Conservation (phyloP, 2,888 invertebrate species). For the Hydropsyche betteni region DNA sequence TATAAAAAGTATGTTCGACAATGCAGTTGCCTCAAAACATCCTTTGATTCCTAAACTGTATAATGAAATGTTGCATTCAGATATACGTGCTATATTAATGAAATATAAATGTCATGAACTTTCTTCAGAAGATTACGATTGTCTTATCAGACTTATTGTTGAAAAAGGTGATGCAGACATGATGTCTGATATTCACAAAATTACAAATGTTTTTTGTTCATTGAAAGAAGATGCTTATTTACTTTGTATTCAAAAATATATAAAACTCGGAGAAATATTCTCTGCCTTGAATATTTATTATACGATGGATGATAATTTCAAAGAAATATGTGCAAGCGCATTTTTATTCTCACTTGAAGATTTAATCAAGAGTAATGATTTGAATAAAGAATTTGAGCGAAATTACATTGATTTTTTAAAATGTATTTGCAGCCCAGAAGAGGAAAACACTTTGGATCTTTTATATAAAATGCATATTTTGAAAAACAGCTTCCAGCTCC, state of each 20-base stretch:
- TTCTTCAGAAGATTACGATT: slow-evolving; percentile 47
- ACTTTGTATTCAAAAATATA: slow-evolving; percentile 45
- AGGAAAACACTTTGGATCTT: slow-evolving; percentile 22
- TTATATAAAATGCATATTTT: slow-evolving; percentile 46
- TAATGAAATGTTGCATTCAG: slow-evolving; percentile 46
- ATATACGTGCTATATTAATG: slow-evolving; percentile 45
- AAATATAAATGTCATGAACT: slow-evolving; percentile 50
- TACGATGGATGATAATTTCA: slow-evolving; percentile 40
- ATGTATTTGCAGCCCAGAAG: neutral
- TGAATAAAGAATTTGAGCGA: slow-evolving; percentile 57
- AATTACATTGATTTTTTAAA: slow-evolving; percentile 61
- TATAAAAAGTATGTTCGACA: slow-evolving; percentile 43
- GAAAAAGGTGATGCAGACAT: slow-evolving; percentile 46
- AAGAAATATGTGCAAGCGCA: slow-evolving; percentile 40
- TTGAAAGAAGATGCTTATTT: slow-evolving; percentile 49
- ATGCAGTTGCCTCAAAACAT: slow-evolving; percentile 39
- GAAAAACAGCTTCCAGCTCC: slow-evolving; percentile 46
- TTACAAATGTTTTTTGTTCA: slow-evolving; percentile 44
- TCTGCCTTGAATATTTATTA: slow-evolving; percentile 44
- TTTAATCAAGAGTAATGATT: slow-evolving; percentile 56
- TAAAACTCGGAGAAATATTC: slow-evolving; percentile 41
- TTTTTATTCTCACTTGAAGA: slow-evolving; percentile 60
- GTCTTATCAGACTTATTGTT: slow-evolving; percentile 44
- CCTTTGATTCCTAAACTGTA: slow-evolving; percentile 34
- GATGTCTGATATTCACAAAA: slow-evolving; percentile 48